Evolutionary conservation across 2,113 vertebrate genomes (phyloP), one percentile per base, ranked within the genome.

Genomic region (Corythoichthys intestinalis): DNA sequence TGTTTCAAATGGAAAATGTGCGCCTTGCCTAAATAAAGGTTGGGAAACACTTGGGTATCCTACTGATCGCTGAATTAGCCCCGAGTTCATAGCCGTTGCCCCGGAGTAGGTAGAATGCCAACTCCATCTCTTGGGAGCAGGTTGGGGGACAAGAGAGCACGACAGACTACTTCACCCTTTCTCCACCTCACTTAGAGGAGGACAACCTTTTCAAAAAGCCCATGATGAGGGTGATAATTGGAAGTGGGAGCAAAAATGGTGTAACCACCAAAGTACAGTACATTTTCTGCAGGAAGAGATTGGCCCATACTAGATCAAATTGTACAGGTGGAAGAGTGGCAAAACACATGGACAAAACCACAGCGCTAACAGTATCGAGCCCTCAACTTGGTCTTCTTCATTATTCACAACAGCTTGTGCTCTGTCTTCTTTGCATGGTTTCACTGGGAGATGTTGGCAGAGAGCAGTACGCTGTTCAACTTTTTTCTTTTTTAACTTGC

Each of bases 381-480:
- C 3, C 56, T 35, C 52, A 60, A 4, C 35, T 39, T 15, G 38
- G 57, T 59, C 10, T 39, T 35, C 39, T 7, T 39, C 34, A 49
- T 44, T 66, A 49, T 60, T 73, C 20, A 67, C 69, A 54, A 14
- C 17, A 41, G 20, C 44, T 65, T 44, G 53, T 41, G 2, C 35
- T 52, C 20, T 65, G 15, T 13, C 39, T 20, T 64, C 17, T 68
- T 69, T 62, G 14, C 56, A 34, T 58, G 38, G 38, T 60, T 67
- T 75, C 72, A n/a, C 69, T 63, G 11, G 39, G 37, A 52, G 48
- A 71, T 53, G 38, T 44, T 65, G 68, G 54, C 37, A 20, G 67
- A 72, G 2, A 56, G 46, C 69, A 67, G 59, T 28, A 11, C 34
- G 20, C 54, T 38, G 65, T 34, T 68, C 12, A 52, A 68, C 11